Evolutionary conservation across 2,888 invertebrate genomes (phyloP).

Genomic region (Colostygia pectinataria): DNA sequence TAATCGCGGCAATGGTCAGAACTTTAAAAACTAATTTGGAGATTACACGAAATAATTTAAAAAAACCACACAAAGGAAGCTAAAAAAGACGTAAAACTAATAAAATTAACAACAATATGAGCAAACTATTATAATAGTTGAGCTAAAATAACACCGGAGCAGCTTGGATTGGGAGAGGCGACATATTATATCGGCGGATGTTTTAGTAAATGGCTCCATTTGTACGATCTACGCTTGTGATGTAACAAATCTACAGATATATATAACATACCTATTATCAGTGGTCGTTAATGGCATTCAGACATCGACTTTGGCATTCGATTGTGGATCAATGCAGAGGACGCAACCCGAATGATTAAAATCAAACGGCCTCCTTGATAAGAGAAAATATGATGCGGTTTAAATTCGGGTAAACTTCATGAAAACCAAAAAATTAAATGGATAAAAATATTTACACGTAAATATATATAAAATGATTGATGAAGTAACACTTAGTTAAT

Average conservation of each 20-base stretch:
- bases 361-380: constrained; percentile 25
- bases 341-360: constrained; percentile 26
- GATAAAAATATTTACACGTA: constrained; percentile 79
- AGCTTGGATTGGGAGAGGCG: constrained; percentile 72
- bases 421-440: constrained; percentile 73
- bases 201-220: constrained; percentile 71
- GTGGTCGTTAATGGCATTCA: constrained; percentile 73
- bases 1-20: constrained; percentile 56
- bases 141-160: constrained; percentile 79
- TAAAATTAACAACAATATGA: constrained; percentile 80
- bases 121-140: constrained; percentile 78
- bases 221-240: constrained; percentile 80
- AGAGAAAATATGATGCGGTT: constrained; percentile 31
- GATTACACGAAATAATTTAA: constrained; percentile 65
- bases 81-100: constrained; percentile 58
- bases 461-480: constrained; percentile 80
- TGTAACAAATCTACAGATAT: constrained; percentile 68
- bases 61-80: constrained; percentile 57
- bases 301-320: constrained; percentile 80
- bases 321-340: constrained; percentile 55
- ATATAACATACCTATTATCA: constrained; percentile 53
- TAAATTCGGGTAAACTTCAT: constrained; percentile 79
- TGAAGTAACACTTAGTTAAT: constrained; percentile 80
- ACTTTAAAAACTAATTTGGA: constrained; percentile 68
- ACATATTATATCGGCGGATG: constrained; percentile 55